A percentile compares a stretch with the other conserved stretches of the same genome.
These are phyloP conservation scores for Caenorhabditis sinica DNA, from an alignment of 2,888 invertebrate species.

Conservation along the genomic window DNA sequence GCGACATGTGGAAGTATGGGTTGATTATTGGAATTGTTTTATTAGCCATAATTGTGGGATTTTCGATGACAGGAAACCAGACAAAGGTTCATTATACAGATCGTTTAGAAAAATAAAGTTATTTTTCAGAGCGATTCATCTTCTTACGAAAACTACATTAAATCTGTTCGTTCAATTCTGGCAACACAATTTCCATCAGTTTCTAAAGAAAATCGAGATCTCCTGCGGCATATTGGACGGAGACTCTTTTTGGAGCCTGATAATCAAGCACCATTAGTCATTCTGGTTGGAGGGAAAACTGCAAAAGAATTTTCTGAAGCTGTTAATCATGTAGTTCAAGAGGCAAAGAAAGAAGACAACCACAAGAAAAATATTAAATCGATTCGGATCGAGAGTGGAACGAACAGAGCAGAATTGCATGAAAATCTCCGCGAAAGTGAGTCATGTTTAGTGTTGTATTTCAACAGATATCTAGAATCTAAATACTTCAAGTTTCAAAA, in stretches of 20 bases:
- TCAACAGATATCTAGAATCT: neutral
- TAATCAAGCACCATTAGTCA: slow-evolving; percentile 43
- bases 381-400: slow-evolving; percentile 41
- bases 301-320: slow-evolving; percentile 42
- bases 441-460: neutral
- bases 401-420: slow-evolving; percentile 57
- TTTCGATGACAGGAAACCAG: neutral
- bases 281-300: slow-evolving; percentile 29
- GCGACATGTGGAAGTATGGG: slow-evolving; percentile 12
- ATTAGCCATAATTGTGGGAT: slow-evolving; percentile 6
- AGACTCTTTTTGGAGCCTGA: slow-evolving; percentile 40
- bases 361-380: too few species aligned
- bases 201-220: slow-evolving; percentile 40
- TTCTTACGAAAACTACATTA: slow-evolving; percentile 26
- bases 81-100: neutral
- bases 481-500: neutral
- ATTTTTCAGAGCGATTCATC: slow-evolving; percentile 7
- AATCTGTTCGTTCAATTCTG: slow-evolving; percentile 7
- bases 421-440: slow-evolving; percentile 25
- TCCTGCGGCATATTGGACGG: slow-evolving; percentile 38
- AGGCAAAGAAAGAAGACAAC: neutral
- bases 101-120: neutral
- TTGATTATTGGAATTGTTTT: slow-evolving; percentile 4
- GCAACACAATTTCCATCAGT: slow-evolving; percentile 4
- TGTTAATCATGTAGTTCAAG: slow-evolving; percentile 25